Conservation (phyloP, 2,113 vertebrate species). For the Thymallus thymallus region DNA sequence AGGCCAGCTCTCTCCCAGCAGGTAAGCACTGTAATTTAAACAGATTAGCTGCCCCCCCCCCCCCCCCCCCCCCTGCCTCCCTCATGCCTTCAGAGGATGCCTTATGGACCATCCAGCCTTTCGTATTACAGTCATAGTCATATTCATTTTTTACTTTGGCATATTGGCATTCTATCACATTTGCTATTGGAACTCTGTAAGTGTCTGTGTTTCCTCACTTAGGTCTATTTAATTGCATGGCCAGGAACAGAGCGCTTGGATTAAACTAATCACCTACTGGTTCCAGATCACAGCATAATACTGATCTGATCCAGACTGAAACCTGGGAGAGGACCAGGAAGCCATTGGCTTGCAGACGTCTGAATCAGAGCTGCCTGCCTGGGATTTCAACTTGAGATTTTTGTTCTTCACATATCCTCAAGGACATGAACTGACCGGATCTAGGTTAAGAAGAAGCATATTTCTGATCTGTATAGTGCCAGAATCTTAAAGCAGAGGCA, state of each 20-base stretch:
- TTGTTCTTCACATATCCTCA: not conserved
- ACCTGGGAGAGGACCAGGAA: slow-evolving; percentile 1
- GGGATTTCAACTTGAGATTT: not conserved
- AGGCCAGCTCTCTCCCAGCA: slow-evolving; percentile 18
- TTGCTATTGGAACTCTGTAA: not conserved
- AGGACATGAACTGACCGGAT: not conserved
- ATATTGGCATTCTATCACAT: not conserved
- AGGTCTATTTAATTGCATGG: too few relatives aligned
- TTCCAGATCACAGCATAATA: slow-evolving; percentile 11
- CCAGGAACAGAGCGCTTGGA: not conserved
- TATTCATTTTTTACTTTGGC: not conserved
- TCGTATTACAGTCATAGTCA: not conserved
- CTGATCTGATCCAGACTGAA: slow-evolving; percentile 9
- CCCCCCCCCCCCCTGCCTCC: slow-evolving; percentile 9
- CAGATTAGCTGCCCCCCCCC: slow-evolving; percentile 54
- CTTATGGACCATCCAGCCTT: slow-evolving; percentile 32
- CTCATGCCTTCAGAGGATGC: slow-evolving; percentile 24
- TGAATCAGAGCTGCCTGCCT: not conserved
- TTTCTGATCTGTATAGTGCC: too few relatives aligned
- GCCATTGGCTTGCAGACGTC: slow-evolving; percentile 22
- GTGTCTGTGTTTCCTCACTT: too few relatives aligned
- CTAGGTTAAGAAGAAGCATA: too few relatives aligned
- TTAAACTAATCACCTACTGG: slow-evolving; percentile 12
- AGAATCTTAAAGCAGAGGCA: too few relatives aligned
- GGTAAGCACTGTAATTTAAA: slow-evolving; percentile 50